Conservation (phyloP, 2,113 vertebrate species). For the Chloropsis hardwickii region DNA sequence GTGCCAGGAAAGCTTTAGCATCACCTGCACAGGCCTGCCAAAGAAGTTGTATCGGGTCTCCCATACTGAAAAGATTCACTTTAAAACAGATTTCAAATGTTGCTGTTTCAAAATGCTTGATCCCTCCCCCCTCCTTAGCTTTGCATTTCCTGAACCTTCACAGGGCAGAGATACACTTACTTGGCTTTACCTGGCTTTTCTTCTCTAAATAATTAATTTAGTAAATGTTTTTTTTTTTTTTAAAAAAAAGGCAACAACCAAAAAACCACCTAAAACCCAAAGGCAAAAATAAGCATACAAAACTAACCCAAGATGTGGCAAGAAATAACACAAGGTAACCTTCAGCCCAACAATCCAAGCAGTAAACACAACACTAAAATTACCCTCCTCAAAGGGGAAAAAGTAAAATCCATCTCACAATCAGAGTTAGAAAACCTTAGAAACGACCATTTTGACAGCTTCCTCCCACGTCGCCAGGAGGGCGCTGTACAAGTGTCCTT, state of each 20-base stretch:
- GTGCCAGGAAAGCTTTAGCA: not conserved
- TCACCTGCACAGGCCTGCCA: not conserved
- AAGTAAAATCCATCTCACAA: too few relatives aligned
- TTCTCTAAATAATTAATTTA: not conserved
- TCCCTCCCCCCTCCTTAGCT: not conserved
- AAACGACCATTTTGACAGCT: not conserved
- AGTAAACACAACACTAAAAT: not conserved
- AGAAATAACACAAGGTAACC: not conserved
- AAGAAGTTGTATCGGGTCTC: not conserved
- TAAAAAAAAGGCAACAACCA: not conserved
- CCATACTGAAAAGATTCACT: not conserved
- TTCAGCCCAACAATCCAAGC: not conserved
- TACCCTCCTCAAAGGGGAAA: not conserved
- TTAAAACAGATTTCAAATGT: not conserved
- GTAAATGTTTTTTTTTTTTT: not conserved
- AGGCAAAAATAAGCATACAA: not conserved
- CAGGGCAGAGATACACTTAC: not conserved
- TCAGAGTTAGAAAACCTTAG: not conserved
- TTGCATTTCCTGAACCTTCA: not conserved
- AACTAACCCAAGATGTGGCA: not conserved
- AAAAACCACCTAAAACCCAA: not conserved
- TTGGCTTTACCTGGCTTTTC: not conserved
- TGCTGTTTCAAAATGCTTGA: not conserved
- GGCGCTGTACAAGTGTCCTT: too few relatives aligned
- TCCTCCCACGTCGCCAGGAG: fast-evolving